Evolutionary conservation across 1,140 invertebrate genomes (phyloP).

Genomic region (Zaprionus capensis): DNA sequence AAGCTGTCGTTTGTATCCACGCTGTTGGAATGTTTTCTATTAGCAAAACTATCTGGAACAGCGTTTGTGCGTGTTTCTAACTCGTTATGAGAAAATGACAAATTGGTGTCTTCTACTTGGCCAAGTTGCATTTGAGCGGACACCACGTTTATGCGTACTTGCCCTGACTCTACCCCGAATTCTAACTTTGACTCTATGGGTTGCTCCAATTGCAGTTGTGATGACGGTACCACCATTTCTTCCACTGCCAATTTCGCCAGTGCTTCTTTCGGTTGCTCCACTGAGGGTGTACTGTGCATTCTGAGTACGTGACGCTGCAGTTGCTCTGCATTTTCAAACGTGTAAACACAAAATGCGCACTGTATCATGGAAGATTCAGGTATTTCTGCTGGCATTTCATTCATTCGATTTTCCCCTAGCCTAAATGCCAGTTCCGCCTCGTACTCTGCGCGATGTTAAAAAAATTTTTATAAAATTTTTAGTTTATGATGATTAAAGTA

Average conservation of each 20-base stretch:
- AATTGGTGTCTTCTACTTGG: background rate
- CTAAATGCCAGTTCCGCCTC: conserved; percentile 41
- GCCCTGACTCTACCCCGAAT: background rate
- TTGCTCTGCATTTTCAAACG: conserved; percentile 38
- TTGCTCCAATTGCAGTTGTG: background rate
- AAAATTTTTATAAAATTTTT: background rate
- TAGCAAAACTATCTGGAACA: background rate
- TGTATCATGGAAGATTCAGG: conserved; percentile 25
- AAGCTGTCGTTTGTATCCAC: background rate
- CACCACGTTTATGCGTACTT: background rate
- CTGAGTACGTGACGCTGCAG: conserved; percentile 50
- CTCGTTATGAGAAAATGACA: background rate
- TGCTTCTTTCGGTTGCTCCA: background rate
- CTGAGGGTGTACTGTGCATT: conserved; percentile 22
- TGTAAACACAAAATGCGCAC: conserved; percentile 56
- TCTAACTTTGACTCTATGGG: background rate
- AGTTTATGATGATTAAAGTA: background rate
- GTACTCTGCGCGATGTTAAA: conserved; percentile 28
- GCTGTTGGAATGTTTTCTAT: conserved; percentile 22
- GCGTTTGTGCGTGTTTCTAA: background rate
- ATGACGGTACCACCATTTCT: background rate
- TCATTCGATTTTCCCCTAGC: conserved; percentile 8
- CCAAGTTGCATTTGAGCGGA: background rate
- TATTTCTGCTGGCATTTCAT: background rate
- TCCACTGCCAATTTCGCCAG: background rate